phyloP scores from a whole-genome alignment of 2,797 vertebrate genomes.

The Bovichtus diacanthus region DNA sequence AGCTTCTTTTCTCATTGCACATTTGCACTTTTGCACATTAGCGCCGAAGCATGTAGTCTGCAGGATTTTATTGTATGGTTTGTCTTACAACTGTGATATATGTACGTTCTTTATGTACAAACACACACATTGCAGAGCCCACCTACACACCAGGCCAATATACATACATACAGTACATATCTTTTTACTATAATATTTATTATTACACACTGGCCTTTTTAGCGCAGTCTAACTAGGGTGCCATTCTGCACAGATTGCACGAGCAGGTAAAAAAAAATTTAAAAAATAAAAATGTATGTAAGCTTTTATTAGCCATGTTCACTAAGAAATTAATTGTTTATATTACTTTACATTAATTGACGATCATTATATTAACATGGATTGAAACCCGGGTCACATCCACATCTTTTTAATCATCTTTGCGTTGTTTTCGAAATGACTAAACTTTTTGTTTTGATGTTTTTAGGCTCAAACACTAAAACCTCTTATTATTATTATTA shows the following conservation, averaged over 20 bases:
- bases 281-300: background rate
- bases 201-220: background rate
- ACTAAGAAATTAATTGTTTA: background rate
- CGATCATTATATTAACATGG: background rate
- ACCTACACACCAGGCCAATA: background rate
- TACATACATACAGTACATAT: too few relatives aligned
- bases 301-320: background rate
- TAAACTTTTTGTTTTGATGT: background rate
- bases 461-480: background rate
- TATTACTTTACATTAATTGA: too few relatives aligned
- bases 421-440: background rate
- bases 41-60: background rate
- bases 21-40: too few relatives aligned
- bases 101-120: background rate
- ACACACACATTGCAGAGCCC: background rate
- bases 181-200: background rate
- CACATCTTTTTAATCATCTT: background rate
- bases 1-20: background rate
- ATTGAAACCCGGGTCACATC: background rate
- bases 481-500: too few relatives aligned
- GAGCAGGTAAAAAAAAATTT: background rate
- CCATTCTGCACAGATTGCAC: too few relatives aligned
- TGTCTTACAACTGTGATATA: background rate
- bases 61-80: background rate
- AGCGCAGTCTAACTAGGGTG: background rate